Percentiles rank a stretch among this genome's conserved stretches.
phyloP scores from a whole-genome alignment of 2,888 invertebrate genomes.

The Lasioglossum oenotherae region DNA sequence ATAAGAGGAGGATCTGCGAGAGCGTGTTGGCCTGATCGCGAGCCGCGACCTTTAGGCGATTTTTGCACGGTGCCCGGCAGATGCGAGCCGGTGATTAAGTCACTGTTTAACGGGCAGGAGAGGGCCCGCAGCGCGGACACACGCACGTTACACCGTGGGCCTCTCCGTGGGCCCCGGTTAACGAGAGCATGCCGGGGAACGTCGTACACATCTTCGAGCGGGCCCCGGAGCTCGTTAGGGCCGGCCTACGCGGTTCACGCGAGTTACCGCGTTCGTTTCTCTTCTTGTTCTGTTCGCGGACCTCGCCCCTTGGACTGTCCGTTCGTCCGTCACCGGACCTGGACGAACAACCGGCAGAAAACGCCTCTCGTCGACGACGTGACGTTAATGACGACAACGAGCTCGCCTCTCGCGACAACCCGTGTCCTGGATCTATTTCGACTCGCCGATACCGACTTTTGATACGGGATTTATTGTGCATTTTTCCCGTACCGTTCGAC shows the following conservation, averaged over 20 bases:
- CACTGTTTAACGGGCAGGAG: conserved; percentile 68
- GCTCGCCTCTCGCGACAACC: conserved; percentile 14
- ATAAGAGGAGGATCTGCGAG: background rate
- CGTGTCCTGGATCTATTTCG: conserved; percentile 24
- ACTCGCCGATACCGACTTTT: conserved; percentile 20
- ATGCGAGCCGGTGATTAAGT: conserved; percentile 81
- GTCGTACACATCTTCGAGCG: conserved; percentile 76
- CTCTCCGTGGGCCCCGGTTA: conserved; percentile 69
- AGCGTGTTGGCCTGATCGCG: conserved; percentile 1
- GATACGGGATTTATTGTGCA: conserved; percentile 20
- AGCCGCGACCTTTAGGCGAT: conserved; percentile 65
- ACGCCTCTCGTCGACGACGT: conserved; percentile 39
- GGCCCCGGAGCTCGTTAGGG: conserved; percentile 77
- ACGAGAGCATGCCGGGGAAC: conserved; percentile 78
- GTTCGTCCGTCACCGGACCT: conserved; percentile 67
- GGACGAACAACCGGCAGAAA: conserved; percentile 40
- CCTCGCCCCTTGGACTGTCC: conserved; percentile 59
- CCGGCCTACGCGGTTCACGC: conserved; percentile 80
- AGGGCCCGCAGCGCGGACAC: conserved; percentile 33
- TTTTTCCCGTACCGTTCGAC: background rate
- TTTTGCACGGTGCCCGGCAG: conserved; percentile 75
- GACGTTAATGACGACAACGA: conserved; percentile 65
- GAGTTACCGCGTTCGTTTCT: conserved; percentile 69
- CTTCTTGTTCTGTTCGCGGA: conserved; percentile 58
- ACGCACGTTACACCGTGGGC: conserved; percentile 46